Evolutionary conservation across 2,113 vertebrate species (phyloP), one percentile per base, ranked within the genome.

Genomic region (Lycaon pictus): DNA sequence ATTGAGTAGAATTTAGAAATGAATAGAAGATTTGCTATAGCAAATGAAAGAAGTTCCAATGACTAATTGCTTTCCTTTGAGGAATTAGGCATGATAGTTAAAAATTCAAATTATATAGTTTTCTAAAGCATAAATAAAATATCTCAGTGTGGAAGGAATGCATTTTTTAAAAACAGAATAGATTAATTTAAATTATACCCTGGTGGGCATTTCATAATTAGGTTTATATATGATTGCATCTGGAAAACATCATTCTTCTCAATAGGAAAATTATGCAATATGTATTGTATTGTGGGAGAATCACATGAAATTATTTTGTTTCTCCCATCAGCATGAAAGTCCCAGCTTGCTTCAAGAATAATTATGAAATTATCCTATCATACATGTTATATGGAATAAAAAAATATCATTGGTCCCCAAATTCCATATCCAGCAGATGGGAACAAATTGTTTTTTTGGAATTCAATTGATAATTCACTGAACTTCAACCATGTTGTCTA

Each of bases 211-310:
- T 98, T 99, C 97, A 98, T 99, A 99, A 98, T 98, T 98, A 98
- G 98, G 98, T 98, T 98, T 99, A 98, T 98, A 98, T 99, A 98
- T 98, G 97, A 97, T 98, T 97, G 98, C 98, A 99, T 99, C 98
- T 99, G 98, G 98, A 99, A 99, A 98, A 98, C 98, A 99, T 99
- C 98, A 98, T 98, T 90, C 97, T 88, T 98, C 98, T 98, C 98
- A 99, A 99, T 98, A 98, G 98, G 97, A 98, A 99, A 99, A 99
- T 98, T 98, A 98, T 98, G 97, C 98, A 98, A 98, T 98, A 98
- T 98, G 98, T 97, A 96, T 98, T 98, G 96, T 98, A 95, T 98
- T 98, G 98, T 98, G 95, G 96, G 97, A 98, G 98, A 98, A 98
- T 98, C 97, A 98, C 92, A 98, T 97, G 96, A 99, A 98, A 98